Evolutionary conservation across 2,888 invertebrate species (phyloP), one percentile per base, ranked within the genome.

Genomic region (Brachypalpus laphriformis): DNA sequence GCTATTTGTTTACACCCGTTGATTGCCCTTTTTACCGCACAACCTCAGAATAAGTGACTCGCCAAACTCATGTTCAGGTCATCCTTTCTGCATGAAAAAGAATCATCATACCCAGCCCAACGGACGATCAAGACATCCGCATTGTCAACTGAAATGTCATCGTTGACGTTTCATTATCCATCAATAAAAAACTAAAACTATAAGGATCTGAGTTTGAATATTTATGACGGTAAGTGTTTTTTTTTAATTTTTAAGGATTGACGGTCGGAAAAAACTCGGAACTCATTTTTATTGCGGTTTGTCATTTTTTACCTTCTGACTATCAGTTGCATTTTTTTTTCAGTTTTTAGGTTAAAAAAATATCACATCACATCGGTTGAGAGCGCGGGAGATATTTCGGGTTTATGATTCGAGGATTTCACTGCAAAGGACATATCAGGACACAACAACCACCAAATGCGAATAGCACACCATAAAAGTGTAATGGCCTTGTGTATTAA

Each of bases 151-250:
- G 37, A 68, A 61, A 40, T 78, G 25, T 40, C 80, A 54, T 57
- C 65, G 28, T 20, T 75, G 57, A 75, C 65, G 37, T 61, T 71
- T 59, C 83, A 80, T 80, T 61, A 81, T 81, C 65, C 81, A 70
- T 85, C 85, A 85, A 85, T 85, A 85, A 85, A 85, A 81, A 85
- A 85, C 81, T 85, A 76, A 85, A 80, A 78, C 82, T 47, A 66
- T 78, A 54, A 82, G 83, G 74, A 85, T 75, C 71, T 28, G 22
- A 22, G 63, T 74, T 56, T 16, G 20, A 42, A 77, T 65, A 80
- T 85, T 85, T 85, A 81, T 76, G 85, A 74, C 61, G 56, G 51
- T 56, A 59, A 45, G 51, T 31, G 74, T 59, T 65, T 51, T 3
- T 63, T 28, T 11, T 22, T n/a, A n/a, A 28, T 66, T 59, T 9